Conservation (phyloP, 2,888 invertebrate species). For the Drosophila maculinotata region DNA sequence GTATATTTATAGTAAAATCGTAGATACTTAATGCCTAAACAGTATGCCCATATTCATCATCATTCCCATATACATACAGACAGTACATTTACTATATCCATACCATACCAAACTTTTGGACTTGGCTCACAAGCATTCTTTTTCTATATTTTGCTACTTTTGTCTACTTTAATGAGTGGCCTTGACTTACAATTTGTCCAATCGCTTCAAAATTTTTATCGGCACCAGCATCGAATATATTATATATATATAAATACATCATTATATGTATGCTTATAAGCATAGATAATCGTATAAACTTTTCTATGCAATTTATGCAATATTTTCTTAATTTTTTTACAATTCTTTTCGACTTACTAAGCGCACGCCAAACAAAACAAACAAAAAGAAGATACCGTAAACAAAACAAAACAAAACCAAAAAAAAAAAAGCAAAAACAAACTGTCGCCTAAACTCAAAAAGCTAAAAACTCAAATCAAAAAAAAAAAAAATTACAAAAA, state of each 20-base stretch:
- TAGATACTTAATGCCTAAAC: constrained; percentile 13
- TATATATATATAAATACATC: constrained; percentile 14
- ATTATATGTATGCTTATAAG: constrained; percentile 24
- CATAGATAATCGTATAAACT: constrained; percentile 10
- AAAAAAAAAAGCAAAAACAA: constrained; percentile 13
- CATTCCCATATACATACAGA: neutral
- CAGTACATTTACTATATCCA: too few relatives aligned
- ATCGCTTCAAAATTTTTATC: constrained; percentile 34
- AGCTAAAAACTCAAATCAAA: constrained; percentile 25
- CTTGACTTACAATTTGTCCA: constrained; percentile 40
- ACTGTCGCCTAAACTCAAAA: constrained; percentile 41
- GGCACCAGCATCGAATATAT: constrained; percentile 44
- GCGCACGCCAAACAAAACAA: constrained; percentile 40
- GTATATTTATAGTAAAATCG: constrained; percentile 18
- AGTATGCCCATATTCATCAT: constrained; percentile 5
- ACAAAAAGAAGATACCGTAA: constrained; percentile 6
- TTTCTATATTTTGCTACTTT: constrained; percentile 18
- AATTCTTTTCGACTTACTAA: constrained; percentile 38
- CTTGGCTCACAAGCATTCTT: constrained; percentile 18
- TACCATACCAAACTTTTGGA: constrained; percentile 11
- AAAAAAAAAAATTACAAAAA: constrained; percentile 7
- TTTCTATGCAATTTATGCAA: constrained; percentile 30
- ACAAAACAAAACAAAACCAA: constrained; percentile 2
- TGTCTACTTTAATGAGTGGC: constrained; percentile 48
- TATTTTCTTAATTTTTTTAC: constrained; percentile 19